Conservation (phyloP, 2,888 invertebrate genomes). For the Tillus elongatus region DNA sequence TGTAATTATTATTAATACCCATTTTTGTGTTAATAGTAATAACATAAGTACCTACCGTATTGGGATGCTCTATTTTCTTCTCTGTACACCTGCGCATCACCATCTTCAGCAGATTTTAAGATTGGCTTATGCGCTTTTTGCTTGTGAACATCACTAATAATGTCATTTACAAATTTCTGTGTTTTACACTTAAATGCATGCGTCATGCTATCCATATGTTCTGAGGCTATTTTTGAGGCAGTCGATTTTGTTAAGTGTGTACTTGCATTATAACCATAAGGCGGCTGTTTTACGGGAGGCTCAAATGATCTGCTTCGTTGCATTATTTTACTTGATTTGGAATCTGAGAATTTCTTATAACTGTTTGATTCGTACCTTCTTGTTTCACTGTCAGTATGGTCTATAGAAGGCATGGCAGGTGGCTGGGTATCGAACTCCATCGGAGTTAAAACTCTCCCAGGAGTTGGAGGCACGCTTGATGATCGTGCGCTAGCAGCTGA, state of each 20-base stretch:
- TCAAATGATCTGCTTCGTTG: constrained; percentile 30
- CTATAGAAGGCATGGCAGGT: constrained; percentile 28
- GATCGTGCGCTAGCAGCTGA: constrained; percentile 41
- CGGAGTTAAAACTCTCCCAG: constrained; percentile 49
- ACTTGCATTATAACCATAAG: constrained; percentile 48
- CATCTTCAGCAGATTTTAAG: constrained; percentile 41
- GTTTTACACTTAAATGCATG: constrained; percentile 59
- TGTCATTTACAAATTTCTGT: constrained; percentile 56
- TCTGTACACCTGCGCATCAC: constrained; percentile 58
- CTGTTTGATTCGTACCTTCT: constrained; percentile 19
- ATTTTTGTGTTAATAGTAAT: too few relatives aligned
- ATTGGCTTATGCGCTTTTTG: constrained; percentile 38
- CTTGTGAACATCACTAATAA: constrained; percentile 51
- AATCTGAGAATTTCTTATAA: constrained; percentile 30
- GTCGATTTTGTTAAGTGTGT: constrained; percentile 33
- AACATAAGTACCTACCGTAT: constrained; percentile 63
- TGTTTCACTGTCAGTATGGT: constrained; percentile 20
- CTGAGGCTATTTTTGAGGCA: constrained; percentile 48
- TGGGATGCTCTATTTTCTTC: constrained; percentile 62
- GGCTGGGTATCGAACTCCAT: constrained; percentile 53
- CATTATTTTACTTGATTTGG: constrained; percentile 29
- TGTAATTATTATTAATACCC: too few relatives aligned
- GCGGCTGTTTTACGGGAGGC: constrained; percentile 36
- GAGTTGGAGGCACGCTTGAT: constrained; percentile 42
- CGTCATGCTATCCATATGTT: constrained; percentile 58